Evolutionary conservation across 2,797 vertebrate genomes (phyloP), one percentile per base, ranked within the genome.

Genomic region (Pipistrellus nathusii): DNA sequence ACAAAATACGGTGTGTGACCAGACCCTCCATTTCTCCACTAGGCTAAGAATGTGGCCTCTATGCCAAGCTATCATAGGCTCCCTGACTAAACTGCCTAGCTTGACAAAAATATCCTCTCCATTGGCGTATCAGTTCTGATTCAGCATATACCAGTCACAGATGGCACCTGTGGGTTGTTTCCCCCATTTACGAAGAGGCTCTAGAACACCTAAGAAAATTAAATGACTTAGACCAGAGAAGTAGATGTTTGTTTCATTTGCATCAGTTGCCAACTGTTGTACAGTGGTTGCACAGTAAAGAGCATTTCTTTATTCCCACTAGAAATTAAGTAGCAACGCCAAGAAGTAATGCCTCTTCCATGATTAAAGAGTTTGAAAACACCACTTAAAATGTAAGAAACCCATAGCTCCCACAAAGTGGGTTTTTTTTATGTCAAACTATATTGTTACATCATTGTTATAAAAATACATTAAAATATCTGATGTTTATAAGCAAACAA

Each of bases 1-100:
- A 38, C 32, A 66, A 77, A 94, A 77, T 73, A 94, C n/a, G 30
- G n/a, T 30, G 35, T 86, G 66, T 94, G 82, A 96, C 82, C 80
- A 95, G 62, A 57, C 25, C 62, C 71, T 84, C 5, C 2, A 11
- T 68, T 95, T 91, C 85, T 94, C 72, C 90, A 51, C 51, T 72
- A 13, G 35, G 41, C 85, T 87, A 88, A 95, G 77, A 64, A 88
- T 72, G 30, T n/a, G 51, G 46, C 87, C 85, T 91, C 51, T 14
- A 44, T 92, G 90, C 46, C 4, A 3, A 55, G 64, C 38, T 68
- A 35, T 95, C 92, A 64, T 1, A 57, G 32, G 12, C 27, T 32
- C 64, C 15, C 2, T 72, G 81, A 83, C 78, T 92, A 89, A 75
- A 21, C 44, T 85, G 55, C 38, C 14, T 21, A 46, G 64, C 12